Evolutionary conservation across 2,797 vertebrate genomes (phyloP).

Genomic region (Peromyscus nudipes): DNA sequence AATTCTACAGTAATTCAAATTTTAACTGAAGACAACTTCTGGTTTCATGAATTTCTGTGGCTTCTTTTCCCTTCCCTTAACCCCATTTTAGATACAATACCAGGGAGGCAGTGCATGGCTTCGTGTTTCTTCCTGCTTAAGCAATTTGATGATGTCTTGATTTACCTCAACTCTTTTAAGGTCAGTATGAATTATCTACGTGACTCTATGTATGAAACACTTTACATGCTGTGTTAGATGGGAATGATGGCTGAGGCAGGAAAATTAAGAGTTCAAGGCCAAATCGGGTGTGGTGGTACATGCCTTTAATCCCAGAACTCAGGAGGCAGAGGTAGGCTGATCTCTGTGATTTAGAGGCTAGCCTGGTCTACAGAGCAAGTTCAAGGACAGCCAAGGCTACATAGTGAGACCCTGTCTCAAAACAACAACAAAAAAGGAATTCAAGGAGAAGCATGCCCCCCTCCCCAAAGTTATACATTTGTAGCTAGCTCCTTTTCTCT

Average conservation of each 20-base stretch:
- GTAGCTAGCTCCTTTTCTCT: background rate
- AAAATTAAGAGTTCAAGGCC: background rate
- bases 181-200: constrained; percentile 87
- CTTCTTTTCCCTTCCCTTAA: constrained; percentile 71
- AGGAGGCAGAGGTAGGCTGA: too few relatives aligned
- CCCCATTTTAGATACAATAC: constrained; percentile 95
- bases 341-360: background rate
- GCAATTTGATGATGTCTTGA: constrained; percentile 97
- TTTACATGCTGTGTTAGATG: background rate
- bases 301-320: background rate
- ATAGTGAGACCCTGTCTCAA: background rate
- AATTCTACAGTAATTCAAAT: constrained; percentile 32
- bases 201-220: constrained; percentile 46
- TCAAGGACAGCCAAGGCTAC: background rate
- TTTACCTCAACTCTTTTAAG: constrained; percentile 99
- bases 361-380: background rate
- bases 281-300: background rate
- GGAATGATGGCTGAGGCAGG: background rate
- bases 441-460: background rate
- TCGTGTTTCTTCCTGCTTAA: constrained; percentile 97
- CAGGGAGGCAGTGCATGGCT: constrained; percentile 99
- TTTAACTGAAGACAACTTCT: constrained; percentile 25
- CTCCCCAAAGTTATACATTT: background rate
- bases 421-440: background rate
- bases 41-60: background rate